Percentiles rank a stretch among this genome's conserved stretches.
These are phyloP conservation scores for Drosophila quasianomalipes DNA, from an alignment of 2,888 invertebrate genomes.

Conservation along the genomic window DNA sequence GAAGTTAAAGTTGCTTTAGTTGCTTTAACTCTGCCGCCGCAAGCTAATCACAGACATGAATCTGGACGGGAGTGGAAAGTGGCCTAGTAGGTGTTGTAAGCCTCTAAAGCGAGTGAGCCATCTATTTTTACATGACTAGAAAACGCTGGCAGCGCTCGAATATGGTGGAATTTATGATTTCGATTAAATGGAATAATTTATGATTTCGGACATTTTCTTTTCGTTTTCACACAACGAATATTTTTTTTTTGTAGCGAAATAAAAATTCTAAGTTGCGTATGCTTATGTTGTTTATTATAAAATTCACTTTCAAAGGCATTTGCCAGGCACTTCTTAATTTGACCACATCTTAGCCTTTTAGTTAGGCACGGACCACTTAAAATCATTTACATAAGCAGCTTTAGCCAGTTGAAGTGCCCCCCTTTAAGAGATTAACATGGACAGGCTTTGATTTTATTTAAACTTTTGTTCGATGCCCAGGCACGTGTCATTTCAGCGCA, in stretches of 20 bases:
- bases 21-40: background rate
- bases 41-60: background rate
- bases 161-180: background rate
- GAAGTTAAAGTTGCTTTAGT: background rate
- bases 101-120: background rate
- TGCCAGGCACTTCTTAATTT: background rate
- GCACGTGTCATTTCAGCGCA: slow-evolving; percentile 45
- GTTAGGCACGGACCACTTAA: slow-evolving; percentile 43
- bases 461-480: slow-evolving; percentile 17
- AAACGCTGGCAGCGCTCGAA: background rate
- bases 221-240: background rate
- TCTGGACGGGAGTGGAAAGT: background rate
- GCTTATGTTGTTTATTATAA: background rate
- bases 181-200: background rate
- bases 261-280: background rate
- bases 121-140: background rate
- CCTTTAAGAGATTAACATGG: slow-evolving; percentile 24
- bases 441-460: slow-evolving; percentile 18
- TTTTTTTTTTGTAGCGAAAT: background rate
- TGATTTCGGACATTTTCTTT: background rate
- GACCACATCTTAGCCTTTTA: slow-evolving; percentile 11
- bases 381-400: slow-evolving; percentile 74
- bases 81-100: background rate
- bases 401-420: slow-evolving; percentile 47
- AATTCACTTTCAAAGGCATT: background rate